Conservation (phyloP, 2,888 invertebrate species). For the Allacma fusca region DNA sequence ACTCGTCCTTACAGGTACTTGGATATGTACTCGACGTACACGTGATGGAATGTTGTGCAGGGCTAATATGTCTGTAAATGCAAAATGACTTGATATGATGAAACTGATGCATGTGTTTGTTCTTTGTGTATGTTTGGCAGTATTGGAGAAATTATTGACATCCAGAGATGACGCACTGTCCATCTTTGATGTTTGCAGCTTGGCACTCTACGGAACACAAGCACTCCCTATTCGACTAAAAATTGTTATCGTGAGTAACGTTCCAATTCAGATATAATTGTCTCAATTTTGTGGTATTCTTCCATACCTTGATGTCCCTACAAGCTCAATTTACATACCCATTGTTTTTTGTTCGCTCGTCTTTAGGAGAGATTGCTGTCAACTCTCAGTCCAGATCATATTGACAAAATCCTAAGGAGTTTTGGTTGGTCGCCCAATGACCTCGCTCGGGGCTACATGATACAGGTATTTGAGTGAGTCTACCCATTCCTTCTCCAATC, state of each 20-base stretch:
- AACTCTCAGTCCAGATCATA: conserved; percentile 59
- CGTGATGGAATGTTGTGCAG: conserved; percentile 34
- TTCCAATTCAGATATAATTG: neutral
- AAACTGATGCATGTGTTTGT: conserved; percentile 28
- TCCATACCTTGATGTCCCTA: neutral
- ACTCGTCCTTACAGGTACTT: neutral
- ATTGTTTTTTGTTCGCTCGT: conserved; percentile 25
- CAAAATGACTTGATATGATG: conserved; percentile 1
- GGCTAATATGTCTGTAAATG: neutral
- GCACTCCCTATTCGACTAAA: conserved; percentile 60
- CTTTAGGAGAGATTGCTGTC: conserved; percentile 57
- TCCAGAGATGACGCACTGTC: conserved; percentile 60
- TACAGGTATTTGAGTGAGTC: conserved; percentile 53
- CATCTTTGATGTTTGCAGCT: conserved; percentile 60
- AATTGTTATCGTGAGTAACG: conserved; percentile 59
- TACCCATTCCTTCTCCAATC: neutral
- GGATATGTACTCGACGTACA: neutral
- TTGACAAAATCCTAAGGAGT: conserved; percentile 60
- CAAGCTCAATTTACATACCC: neutral
- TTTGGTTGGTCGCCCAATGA: conserved; percentile 60
- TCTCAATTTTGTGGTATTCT: neutral
- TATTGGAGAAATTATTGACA: conserved; percentile 60
- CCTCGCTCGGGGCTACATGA: conserved; percentile 60
- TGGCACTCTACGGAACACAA: conserved; percentile 61
- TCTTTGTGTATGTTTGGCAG: conserved; percentile 47